Percentiles rank a stretch among this genome's conserved stretches.
These are phyloP conservation scores for Halcyon chelicuti DNA, from an alignment of 2,797 vertebrate genomes.

Conservation along the genomic window DNA sequence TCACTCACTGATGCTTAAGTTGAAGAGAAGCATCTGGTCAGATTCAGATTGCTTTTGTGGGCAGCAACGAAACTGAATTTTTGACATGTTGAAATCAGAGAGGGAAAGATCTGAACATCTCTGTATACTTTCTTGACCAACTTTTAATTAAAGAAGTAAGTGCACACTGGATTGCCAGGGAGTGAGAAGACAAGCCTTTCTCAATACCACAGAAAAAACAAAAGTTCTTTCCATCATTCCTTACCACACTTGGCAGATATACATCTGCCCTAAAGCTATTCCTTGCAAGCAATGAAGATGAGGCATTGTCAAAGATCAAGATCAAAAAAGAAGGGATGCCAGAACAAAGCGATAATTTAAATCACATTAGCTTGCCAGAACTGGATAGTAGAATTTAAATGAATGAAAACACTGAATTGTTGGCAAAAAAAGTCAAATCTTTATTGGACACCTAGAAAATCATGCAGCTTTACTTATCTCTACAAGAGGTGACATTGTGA, in stretches of 20 bases:
- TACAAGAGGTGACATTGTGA: not conserved
- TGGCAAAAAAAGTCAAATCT: not conserved
- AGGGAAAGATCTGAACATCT: not conserved
- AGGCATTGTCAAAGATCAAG: not conserved
- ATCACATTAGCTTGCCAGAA: not conserved
- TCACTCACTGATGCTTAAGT: not conserved
- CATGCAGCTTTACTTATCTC: not conserved
- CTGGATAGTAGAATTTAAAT: not conserved
- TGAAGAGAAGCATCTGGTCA: not conserved
- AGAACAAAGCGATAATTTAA: not conserved
- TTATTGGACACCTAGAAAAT: not conserved
- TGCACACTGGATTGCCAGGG: not conserved
- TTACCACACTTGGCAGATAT: not conserved
- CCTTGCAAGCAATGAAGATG: conserved; percentile 6
- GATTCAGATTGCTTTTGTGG: not conserved
- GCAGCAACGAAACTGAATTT: not conserved
- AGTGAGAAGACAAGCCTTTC: not conserved
- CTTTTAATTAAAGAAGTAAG: not conserved
- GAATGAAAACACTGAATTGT: not conserved
- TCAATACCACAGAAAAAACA: not conserved
- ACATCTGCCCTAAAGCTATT: not conserved
- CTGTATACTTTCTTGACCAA: not conserved
- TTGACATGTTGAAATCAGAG: not conserved
- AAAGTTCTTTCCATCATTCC: not conserved
- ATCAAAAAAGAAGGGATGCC: not conserved